These are phyloP conservation scores for Epiperipatus broadwayi DNA, from an alignment of 2,888 invertebrate genomes.

Conservation along the genomic window DNA sequence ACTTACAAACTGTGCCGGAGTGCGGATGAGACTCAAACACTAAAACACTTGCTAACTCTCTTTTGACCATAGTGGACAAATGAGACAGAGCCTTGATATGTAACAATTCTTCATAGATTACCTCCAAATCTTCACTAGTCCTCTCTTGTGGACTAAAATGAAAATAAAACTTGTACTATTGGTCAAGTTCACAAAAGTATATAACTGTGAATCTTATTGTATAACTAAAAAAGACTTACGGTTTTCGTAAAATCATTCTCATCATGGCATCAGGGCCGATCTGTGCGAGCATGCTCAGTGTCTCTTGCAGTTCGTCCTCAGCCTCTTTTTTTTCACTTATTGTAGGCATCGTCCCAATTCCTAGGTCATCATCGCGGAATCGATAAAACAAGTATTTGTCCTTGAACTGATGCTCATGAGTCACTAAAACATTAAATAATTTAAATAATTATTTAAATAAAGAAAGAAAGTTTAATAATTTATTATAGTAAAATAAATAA, in stretches of 20 bases:
- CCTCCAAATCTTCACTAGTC: slow-evolving; percentile 53
- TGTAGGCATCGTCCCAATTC: slow-evolving; percentile 33
- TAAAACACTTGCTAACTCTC: slow-evolving; percentile 55
- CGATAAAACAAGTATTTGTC: slow-evolving; percentile 64
- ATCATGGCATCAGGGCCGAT: slow-evolving; percentile 57
- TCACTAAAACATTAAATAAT: slow-evolving; percentile 36
- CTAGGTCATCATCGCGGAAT: slow-evolving; percentile 49
- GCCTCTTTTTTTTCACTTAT: slow-evolving; percentile 42
- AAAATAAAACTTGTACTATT: neutral
- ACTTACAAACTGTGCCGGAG: slow-evolving; percentile 54
- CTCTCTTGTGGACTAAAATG: slow-evolving; percentile 50
- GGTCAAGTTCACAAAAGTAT: neutral
- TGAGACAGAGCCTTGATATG: slow-evolving; percentile 61
- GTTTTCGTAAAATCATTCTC: slow-evolving; percentile 56
- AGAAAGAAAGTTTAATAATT: no score
- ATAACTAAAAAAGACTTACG: no score
- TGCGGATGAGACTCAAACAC: slow-evolving; percentile 58
- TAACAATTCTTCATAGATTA: slow-evolving; percentile 59
- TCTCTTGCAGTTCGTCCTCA: slow-evolving; percentile 47
- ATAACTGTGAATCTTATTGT: no score
- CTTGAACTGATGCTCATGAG: slow-evolving; percentile 55
- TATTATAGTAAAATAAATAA: neutral
- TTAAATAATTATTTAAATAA: neutral
- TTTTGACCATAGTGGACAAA: slow-evolving; percentile 56
- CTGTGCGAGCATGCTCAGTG: slow-evolving; percentile 43